Base-by-base conservation (phyloP, 2,797 vertebrate species). In the Sebastiscus tertius region DNA sequence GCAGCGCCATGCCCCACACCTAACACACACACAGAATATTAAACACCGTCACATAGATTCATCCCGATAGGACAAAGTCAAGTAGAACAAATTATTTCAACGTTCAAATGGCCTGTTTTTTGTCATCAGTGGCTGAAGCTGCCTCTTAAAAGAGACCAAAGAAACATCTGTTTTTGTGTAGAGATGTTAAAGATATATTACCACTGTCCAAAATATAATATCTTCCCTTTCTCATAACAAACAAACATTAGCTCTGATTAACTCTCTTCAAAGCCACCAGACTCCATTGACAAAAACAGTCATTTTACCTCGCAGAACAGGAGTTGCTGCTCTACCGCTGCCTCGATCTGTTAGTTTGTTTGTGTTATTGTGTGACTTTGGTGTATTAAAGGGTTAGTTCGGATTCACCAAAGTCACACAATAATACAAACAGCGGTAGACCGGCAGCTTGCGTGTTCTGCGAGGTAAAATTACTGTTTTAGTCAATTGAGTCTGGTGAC, bases 1-100 rank as follows among this genome's bases (percentile, higher is more conserved):
- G 75, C 87, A 99, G 90, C 65, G 92, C 95, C 95, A 99, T 95
- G 1, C 97, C 97, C 98, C 98, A 99, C 22, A 99, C 97, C 98
- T 99, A 5, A 42, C 52, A 81, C 16, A 73, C 42, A 85, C 18
- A 75, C 49, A 85, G 46, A 81, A 0, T 24, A 9, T 36, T 1
- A n/a, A 27, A 63, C 8, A 61, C 2, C 0, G 3, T 31, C 42
- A 60, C 24, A 62, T 3, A 20, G 6, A 56, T 18, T 42, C 68
- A 65, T 70, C 20, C 9, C n/a, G 6, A 2, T 1, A 55, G 8
- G 2, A 72, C 20, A 26, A 62, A 6, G 8, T 31, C 55, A 69
- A 67, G 9, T 14, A 31, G 8, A 13, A 31, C 14, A 11, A 31
- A 61, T 42, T 66, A 18, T 68, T 42, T 29, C 13, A 52, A 33